These are phyloP conservation scores for Lordiphosa fenestrarum DNA, from an alignment of 2,888 invertebrate species.

Conservation along the genomic window DNA sequence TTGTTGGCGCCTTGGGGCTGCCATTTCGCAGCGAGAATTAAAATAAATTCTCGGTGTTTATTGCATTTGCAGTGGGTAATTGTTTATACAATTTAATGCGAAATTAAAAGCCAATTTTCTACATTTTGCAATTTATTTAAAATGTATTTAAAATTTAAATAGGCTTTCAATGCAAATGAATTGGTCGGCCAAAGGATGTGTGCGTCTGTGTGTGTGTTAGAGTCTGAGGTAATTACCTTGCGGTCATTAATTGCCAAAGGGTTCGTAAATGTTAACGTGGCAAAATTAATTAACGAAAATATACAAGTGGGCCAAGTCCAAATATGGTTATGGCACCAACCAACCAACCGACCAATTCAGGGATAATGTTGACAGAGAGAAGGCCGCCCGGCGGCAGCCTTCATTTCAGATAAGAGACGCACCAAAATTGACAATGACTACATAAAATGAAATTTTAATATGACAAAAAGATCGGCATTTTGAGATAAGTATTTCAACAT, in stretches of 20 bases:
- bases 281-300: conserved; percentile 50
- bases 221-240: conserved; percentile 50
- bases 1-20: conserved; percentile 39
- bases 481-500: too few relatives aligned
- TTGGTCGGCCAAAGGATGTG: conserved; percentile 32
- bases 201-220: conserved; percentile 19
- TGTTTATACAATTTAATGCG: conserved; percentile 70
- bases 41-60: conserved; percentile 70
- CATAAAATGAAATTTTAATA: conserved; percentile 13
- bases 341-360: too few relatives aligned
- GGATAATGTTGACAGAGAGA: conserved; percentile 6
- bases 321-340: not conserved
- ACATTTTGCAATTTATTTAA: conserved; percentile 37
- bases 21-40: conserved; percentile 48
- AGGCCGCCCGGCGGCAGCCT: not conserved
- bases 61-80: conserved; percentile 68
- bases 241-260: conserved; percentile 52
- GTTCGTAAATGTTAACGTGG: conserved; percentile 51
- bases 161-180: conserved; percentile 62
- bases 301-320: not conserved
- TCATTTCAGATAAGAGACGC: conserved; percentile 1
- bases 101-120: conserved; percentile 60
- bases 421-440: conserved; percentile 4
- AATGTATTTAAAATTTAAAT: conserved; percentile 62
- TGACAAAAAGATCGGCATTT: not conserved